Evolutionary conservation across 1,140 invertebrate genomes (phyloP).

Genomic region (Zeugodacus cucurbitae): DNA sequence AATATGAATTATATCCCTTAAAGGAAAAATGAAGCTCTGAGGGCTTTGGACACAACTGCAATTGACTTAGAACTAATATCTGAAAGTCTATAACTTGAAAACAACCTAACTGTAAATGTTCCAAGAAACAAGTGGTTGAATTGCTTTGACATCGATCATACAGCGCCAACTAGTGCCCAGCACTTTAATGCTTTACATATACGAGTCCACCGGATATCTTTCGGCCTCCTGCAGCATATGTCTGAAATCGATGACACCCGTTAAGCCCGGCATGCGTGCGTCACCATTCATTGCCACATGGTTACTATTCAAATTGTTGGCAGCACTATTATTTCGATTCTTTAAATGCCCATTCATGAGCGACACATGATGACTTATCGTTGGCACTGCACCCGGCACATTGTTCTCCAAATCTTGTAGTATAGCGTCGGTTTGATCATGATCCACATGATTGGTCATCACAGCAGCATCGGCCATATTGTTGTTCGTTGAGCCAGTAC

Average conservation of each 20-base stretch:
- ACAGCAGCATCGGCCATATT: slow-evolving; percentile 8
- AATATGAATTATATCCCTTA: too few species aligned
- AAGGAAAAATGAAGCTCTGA: too few species aligned
- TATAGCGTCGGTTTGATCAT: slow-evolving; percentile 59
- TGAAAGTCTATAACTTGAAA: too few species aligned
- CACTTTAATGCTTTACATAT: slow-evolving; percentile 52
- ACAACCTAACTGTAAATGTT: too few species aligned
- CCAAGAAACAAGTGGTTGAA: background rate
- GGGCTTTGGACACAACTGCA: too few species aligned
- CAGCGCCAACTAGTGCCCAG: background rate
- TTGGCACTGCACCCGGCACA: slow-evolving; percentile 63
- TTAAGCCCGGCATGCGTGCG: slow-evolving; percentile 47
- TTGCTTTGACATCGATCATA: background rate
- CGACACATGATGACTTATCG: slow-evolving; percentile 64
- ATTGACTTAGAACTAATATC: too few species aligned
- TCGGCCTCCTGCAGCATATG: slow-evolving; percentile 64
- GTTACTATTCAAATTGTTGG: slow-evolving; percentile 35
- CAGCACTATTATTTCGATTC: slow-evolving; percentile 49
- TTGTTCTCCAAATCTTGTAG: slow-evolving; percentile 63
- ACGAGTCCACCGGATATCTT: slow-evolving; percentile 62
- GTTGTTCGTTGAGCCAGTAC: background rate
- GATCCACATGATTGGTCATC: slow-evolving; percentile 27
- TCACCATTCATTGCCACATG: slow-evolving; percentile 57
- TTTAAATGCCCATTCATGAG: slow-evolving; percentile 64
- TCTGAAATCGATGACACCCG: slow-evolving; percentile 55